These are phyloP conservation scores for Camponotus fellah DNA, from an alignment of 2,888 invertebrate species.

Conservation along the genomic window DNA sequence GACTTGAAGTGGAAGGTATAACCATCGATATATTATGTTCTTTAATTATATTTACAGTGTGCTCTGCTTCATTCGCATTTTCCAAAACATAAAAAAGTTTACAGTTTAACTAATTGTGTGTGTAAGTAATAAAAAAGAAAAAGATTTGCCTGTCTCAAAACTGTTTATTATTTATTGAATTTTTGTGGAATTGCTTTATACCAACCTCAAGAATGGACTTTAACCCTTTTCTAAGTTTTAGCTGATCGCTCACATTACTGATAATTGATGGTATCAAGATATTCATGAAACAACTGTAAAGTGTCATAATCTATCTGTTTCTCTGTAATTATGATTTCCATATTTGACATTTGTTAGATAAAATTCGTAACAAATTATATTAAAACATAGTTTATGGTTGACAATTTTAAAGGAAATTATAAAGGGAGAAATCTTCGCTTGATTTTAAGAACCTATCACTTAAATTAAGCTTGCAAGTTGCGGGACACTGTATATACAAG, in stretches of 20 bases:
- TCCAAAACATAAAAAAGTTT: neutral
- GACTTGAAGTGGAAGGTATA: slow-evolving; percentile 1
- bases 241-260: neutral
- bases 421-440: neutral
- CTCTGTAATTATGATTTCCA: neutral
- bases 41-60: neutral
- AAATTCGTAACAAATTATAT: slow-evolving; percentile 8
- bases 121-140: neutral
- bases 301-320: slow-evolving; percentile 13
- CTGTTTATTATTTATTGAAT: neutral
- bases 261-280: neutral
- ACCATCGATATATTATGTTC: neutral
- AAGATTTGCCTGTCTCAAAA: neutral
- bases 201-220: slow-evolving; percentile 7
- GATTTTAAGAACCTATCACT: too few relatives aligned
- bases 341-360: neutral
- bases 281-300: neutral
- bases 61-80: neutral
- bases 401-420: slow-evolving; percentile 14
- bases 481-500: too few relatives aligned
- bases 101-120: neutral
- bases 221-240: neutral
- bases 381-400: neutral
- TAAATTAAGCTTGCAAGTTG: too few relatives aligned
- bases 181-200: slow-evolving; percentile 1